These are phyloP conservation scores for Erethizon dorsatum DNA, from an alignment of 2,797 vertebrate genomes.

Conservation along the genomic window DNA sequence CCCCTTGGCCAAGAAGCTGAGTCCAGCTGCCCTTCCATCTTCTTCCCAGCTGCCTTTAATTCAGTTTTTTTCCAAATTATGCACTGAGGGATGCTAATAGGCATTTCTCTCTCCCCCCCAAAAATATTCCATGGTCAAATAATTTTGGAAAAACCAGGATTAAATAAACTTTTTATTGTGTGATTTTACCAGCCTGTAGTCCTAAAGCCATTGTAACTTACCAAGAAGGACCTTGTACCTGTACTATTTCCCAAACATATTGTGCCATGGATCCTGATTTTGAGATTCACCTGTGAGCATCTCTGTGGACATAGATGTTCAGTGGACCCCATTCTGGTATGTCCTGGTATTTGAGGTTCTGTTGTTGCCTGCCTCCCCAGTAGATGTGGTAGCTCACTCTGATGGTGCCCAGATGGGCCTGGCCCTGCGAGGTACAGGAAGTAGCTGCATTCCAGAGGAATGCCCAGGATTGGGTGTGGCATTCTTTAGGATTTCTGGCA, in stretches of 20 bases:
- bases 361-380: neutral
- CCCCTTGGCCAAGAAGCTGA: neutral
- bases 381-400: constrained; percentile 15
- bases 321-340: neutral
- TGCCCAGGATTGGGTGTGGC: neutral
- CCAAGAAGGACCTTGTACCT: neutral
- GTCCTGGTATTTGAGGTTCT: neutral
- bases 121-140: neutral
- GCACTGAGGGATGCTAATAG: neutral
- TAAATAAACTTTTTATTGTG: neutral
- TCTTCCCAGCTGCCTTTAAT: neutral
- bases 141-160: neutral
- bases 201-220: neutral
- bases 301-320: neutral
- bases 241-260: neutral
- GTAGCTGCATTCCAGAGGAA: neutral
- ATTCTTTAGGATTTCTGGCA: constrained; percentile 17
- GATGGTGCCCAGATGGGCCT: neutral
- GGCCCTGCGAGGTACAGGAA: neutral
- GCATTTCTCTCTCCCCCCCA: neutral
- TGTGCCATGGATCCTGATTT: neutral
- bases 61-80: neutral
- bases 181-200: neutral
- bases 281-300: neutral
- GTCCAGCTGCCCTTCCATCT: neutral